Percentiles rank a stretch among this genome's conserved stretches.
Evolutionary conservation across 1,140 invertebrate genomes (phyloP).

Genomic region (Leptopilina clavipes): DNA sequence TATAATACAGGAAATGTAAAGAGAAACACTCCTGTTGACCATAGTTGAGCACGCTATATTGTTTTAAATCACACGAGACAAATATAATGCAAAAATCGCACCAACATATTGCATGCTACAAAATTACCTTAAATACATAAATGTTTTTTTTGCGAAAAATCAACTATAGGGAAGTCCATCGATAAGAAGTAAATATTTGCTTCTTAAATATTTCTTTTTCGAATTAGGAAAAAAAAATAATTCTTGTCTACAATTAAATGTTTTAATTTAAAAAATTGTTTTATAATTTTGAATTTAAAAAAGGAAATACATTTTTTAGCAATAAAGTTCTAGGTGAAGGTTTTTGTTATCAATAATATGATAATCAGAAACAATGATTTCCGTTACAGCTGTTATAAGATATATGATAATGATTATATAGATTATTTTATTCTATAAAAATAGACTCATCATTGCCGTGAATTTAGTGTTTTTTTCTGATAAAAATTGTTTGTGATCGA

Average conservation of each 20-base stretch:
- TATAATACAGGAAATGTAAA: slow-evolving; percentile 15
- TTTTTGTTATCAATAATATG: background rate
- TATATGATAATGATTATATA: background rate
- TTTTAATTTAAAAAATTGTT: too few species aligned
- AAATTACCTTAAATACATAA: background rate
- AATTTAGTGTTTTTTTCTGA: background rate
- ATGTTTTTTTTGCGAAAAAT: background rate
- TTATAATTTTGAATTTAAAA: too few species aligned
- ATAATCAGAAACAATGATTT: background rate
- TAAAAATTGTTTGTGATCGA: background rate
- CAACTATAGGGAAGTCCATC: background rate
- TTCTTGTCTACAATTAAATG: too few species aligned
- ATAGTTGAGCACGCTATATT: slow-evolving; percentile 33
- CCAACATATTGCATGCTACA: slow-evolving; percentile 15
- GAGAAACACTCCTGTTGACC: background rate
- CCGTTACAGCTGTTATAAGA: background rate
- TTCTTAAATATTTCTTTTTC: too few species aligned
- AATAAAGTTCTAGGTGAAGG: too few species aligned
- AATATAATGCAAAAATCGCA: slow-evolving; percentile 14
- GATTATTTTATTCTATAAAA: background rate
- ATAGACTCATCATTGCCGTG: background rate
- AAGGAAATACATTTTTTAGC: too few species aligned
- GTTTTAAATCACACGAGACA: background rate
- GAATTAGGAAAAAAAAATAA: too few species aligned
- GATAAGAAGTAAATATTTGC: background rate